phyloP scores from a whole-genome alignment of 1,140 invertebrate species.

The Oreohelix idahoensis region DNA sequence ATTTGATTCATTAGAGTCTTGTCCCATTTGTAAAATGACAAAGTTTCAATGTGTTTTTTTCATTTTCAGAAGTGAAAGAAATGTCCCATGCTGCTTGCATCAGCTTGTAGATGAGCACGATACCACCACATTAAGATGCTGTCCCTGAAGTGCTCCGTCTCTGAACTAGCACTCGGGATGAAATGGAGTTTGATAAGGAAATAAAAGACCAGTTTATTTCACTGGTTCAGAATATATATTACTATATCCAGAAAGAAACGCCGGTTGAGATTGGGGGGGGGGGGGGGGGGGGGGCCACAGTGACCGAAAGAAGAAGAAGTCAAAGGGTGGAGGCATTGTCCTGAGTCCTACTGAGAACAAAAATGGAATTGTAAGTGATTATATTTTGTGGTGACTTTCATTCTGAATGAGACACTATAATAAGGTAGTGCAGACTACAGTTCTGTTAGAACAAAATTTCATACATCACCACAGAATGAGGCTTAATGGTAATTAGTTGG shows the following conservation, averaged over 20 bases:
- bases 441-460: too few species aligned
- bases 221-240: conserved; percentile 88
- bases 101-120: conserved; percentile 95
- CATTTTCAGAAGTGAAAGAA: conserved; percentile 84
- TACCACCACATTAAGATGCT: conserved; percentile 91
- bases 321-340: background rate
- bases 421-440: too few species aligned
- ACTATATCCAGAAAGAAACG: conserved; percentile 86
- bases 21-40: too few species aligned
- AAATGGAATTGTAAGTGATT: conserved; percentile 41
- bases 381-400: background rate
- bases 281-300: too few species aligned
- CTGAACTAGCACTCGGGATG: conserved; percentile 84
- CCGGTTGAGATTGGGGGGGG: too few species aligned
- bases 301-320: conserved; percentile 65
- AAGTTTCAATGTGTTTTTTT: too few species aligned
- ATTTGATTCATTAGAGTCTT: too few species aligned
- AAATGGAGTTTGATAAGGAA: conserved; percentile 97
- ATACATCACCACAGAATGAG: too few species aligned
- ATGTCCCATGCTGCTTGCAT: conserved; percentile 89
- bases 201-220: conserved; percentile 99
- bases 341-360: conserved; percentile 33
- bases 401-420: too few species aligned
- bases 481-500: too few species aligned
- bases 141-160: conserved; percentile 93